Evolutionary conservation across 2,113 vertebrate genomes (phyloP).

Genomic region (Lepus americanus): DNA sequence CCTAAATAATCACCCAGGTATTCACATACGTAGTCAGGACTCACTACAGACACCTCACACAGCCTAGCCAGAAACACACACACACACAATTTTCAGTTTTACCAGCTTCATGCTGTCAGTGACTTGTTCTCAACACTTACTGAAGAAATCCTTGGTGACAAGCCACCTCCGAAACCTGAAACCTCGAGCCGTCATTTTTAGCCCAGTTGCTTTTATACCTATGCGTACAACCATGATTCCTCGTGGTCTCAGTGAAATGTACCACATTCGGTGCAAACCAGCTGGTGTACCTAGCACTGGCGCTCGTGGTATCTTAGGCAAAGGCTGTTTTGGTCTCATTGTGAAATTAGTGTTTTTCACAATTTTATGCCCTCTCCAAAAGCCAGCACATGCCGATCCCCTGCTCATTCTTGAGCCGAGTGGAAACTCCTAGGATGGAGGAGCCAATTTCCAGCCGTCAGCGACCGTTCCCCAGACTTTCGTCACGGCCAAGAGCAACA

Average conservation of each 20-base stretch:
- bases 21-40: neutral
- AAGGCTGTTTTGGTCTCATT: neutral
- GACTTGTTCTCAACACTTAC: constrained; percentile 1
- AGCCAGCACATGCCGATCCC: neutral
- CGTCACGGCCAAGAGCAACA: neutral
- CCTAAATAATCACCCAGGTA: neutral
- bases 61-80: neutral
- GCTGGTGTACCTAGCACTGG: neutral
- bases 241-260: constrained; percentile 1
- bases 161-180: neutral
- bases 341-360: neutral
- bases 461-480: neutral
- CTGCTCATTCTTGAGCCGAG: neutral
- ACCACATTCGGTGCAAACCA: neutral
- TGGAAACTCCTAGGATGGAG: neutral
- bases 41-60: neutral
- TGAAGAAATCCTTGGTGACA: neutral
- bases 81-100: neutral
- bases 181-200: neutral
- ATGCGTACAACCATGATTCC: neutral
- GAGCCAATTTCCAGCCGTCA: neutral
- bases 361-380: neutral
- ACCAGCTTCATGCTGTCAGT: neutral
- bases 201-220: neutral
- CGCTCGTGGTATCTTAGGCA: neutral